Base-by-base conservation (phyloP, 2,888 invertebrate species). In the Plutella xylostella region DNA sequence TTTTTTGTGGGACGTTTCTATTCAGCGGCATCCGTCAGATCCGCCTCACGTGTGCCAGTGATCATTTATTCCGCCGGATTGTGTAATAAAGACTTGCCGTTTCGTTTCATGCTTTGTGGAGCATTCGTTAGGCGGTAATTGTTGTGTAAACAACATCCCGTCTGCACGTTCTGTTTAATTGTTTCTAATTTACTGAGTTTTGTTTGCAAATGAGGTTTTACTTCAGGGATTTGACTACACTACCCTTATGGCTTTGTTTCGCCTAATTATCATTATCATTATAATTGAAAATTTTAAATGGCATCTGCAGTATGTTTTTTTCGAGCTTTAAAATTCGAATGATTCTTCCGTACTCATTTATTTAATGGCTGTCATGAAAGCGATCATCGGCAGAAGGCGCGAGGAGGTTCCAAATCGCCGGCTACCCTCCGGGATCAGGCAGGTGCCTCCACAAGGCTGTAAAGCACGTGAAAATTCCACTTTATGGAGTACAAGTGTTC, bases 1-100 rank as follows among this genome's bases (percentile, higher is more conserved):
- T 78, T 72, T 74, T 48, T 69, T 71, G 68, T 64, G 63, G 65
- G 70, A 72, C 69, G 64, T 68, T 69, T 71, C 68, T 66, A 68
- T 72, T 52, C 48, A 41, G 49, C 45, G 49, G 40, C 39, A 49
- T 50, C 46, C 39, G 52, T 51, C 47, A 46, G 48, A 34, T 43
- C 43, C 45, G 42, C 35, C 35, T 46, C 52, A 50, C 49, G 49
- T 39, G 49, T 45, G 47, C 45, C 35, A 31, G 46, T 30, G 44
- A 49, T 49, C 46, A 43, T 49, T 46, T 48, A 48, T 48, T 42
- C 40, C 46, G 28, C 40, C 43, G 46, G 46, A 43, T 48, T 46
- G 47, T 45, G 52, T 49, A 50, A 50, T 54, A 50, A 52, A 51
- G 51, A 52, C 47, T 30, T 25, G 42, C 18, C 28, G 39, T 40